Conservation (phyloP, 2,113 vertebrate species). For the Zosterops japonicus region DNA sequence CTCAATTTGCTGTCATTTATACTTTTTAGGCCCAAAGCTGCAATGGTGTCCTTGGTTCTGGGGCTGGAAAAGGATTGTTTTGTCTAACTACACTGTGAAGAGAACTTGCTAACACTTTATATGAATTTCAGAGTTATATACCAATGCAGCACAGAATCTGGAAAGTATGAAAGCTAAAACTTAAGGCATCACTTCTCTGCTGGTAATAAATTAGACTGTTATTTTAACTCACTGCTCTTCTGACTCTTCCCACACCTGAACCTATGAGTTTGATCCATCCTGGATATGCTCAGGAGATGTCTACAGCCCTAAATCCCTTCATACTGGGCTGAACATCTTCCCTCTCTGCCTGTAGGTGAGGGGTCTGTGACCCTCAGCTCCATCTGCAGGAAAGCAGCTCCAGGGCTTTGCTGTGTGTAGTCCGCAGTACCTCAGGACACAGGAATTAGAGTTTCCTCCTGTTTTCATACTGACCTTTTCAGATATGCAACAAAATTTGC, state of each 20-base stretch:
- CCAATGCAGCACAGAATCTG: not conserved
- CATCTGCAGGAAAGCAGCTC: fast-evolving
- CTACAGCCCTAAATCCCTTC: not conserved
- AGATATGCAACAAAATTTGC: not conserved
- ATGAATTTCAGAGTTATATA: not conserved
- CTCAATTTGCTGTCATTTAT: not conserved
- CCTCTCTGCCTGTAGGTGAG: no score
- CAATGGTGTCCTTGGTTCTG: not conserved
- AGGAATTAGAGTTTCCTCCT: not conserved
- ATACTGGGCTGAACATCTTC: not conserved
- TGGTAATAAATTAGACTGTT: constrained; percentile 48
- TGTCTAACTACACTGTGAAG: not conserved
- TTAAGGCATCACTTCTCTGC: not conserved
- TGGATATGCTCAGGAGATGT: not conserved
- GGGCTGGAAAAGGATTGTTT: not conserved
- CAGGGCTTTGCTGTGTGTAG: not conserved
- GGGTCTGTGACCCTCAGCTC: not conserved
- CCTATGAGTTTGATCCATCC: fast-evolving
- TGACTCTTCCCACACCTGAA: not conserved
- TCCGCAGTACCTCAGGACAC: fast-evolving
- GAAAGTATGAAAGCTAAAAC: not conserved
- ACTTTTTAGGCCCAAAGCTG: not conserved
- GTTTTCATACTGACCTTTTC: not conserved
- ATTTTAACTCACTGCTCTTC: constrained; percentile 15
- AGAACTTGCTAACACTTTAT: not conserved